These are phyloP conservation scores for Pogonocichla stellata DNA, from an alignment of 2,113 vertebrate species.

Conservation along the genomic window DNA sequence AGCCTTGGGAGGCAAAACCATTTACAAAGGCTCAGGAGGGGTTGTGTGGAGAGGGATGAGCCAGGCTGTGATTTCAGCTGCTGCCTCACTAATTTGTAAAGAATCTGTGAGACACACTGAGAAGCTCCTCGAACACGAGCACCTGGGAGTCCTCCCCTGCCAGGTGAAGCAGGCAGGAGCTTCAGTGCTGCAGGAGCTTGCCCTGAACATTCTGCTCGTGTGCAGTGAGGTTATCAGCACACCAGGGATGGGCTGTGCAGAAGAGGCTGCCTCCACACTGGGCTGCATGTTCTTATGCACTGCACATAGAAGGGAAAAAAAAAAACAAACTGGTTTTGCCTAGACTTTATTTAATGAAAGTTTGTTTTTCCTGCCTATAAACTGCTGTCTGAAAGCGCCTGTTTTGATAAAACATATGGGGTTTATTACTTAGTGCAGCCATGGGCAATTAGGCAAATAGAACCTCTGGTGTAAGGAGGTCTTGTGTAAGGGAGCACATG, in stretches of 20 bases:
- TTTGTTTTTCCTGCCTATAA: background rate
- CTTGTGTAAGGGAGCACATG: background rate
- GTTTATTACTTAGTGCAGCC: background rate
- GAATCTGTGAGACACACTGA: background rate
- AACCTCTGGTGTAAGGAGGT: background rate
- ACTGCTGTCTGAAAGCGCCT: background rate
- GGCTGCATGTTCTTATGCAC: background rate
- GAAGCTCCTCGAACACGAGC: accelerated
- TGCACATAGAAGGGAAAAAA: background rate
- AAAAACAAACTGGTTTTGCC: background rate
- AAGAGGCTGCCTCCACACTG: background rate
- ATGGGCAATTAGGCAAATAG: background rate
- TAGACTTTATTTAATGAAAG: background rate
- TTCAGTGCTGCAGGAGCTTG: background rate
- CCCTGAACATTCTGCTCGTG: background rate
- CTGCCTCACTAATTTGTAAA: accelerated
- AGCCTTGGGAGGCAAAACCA: background rate
- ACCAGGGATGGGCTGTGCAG: background rate
- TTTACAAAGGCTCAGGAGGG: background rate
- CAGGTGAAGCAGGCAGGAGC: background rate
- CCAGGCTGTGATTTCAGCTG: background rate
- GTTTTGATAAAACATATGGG: background rate
- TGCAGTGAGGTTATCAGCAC: background rate
- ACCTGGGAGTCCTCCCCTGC: accelerated
- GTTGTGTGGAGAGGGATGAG: background rate